phyloP scores from a whole-genome alignment of 2,888 invertebrate genomes.

The Melinaea marsaeus region DNA sequence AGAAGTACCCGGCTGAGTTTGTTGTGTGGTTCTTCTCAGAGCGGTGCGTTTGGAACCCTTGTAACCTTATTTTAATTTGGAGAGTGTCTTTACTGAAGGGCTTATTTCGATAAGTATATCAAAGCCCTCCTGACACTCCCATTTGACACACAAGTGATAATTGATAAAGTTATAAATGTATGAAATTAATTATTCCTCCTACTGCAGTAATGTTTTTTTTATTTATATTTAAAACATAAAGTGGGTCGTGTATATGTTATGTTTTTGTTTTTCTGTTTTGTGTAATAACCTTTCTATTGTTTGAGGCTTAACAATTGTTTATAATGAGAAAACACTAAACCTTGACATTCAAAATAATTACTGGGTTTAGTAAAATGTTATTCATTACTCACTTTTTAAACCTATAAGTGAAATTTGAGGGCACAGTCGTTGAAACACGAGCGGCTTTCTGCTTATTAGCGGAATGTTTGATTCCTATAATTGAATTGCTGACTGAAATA shows the following conservation, averaged over 20 bases:
- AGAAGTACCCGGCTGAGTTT: too few species aligned
- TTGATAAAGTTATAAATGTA: too few species aligned
- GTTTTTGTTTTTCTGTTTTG: neutral
- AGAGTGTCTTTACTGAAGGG: too few species aligned
- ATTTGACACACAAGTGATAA: too few species aligned
- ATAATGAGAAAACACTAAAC: neutral
- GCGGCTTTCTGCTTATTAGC: constrained; percentile 13
- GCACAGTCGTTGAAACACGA: constrained; percentile 13
- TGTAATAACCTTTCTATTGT: neutral
- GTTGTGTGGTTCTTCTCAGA: too few species aligned
- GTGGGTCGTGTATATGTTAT: neutral
- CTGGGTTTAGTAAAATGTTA: neutral
- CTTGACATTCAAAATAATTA: neutral
- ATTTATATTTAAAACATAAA: neutral
- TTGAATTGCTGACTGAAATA: constrained; percentile 1
- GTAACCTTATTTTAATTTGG: too few species aligned
- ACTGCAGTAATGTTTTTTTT: neutral
- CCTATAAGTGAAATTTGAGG: constrained; percentile 18
- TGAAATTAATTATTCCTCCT: too few species aligned
- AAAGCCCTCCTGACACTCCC: too few species aligned
- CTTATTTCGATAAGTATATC: too few species aligned
- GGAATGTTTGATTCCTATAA: constrained; percentile 15
- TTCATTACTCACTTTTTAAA: constrained; percentile 20
- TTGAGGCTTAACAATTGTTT: neutral
- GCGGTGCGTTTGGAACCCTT: too few species aligned